Evolutionary conservation across 1,140 invertebrate species (phyloP), one percentile per base, ranked within the genome.

Genomic region (Brachionus angularis): DNA sequence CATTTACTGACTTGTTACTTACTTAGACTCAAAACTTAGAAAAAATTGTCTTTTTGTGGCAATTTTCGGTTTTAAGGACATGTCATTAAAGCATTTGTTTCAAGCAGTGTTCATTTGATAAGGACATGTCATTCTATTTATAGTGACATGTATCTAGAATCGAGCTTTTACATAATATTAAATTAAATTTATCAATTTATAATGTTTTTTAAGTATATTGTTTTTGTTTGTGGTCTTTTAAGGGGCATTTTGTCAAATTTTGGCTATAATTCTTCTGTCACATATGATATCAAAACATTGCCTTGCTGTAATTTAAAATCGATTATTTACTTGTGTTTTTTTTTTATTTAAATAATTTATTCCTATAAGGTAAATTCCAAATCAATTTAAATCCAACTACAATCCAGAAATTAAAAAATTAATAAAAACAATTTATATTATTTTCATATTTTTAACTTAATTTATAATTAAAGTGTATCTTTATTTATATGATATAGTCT

Each of bases 211-310:
- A 47, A 67, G 62, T 67, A 47, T 36, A 3, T 47, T 5, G 31
- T 12, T 8, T 67, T 67, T 12, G 29, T 50, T 50, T 46, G 42
- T 34, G 62, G 62, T 8, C 23, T 67, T 23, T 18, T 67, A 2
- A 67, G 44, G 47, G 62, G 62, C 2, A 42, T 36, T 12, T 10
- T 67, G 10, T 16, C 31, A 27, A 67, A 67, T 47, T 47, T 67
- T n/a, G 62, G 62, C 5, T 67, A 67, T 31, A 5, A 39, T 21
- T 34, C 34, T 14, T 33, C 25, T 8, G 31, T 67, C 0, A 67
- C 42, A 27, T 27, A 23, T 18, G 62, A 67, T 23, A 47, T 14
- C 16, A 67, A 67, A 29, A 27, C 42, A 21, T 7, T 46, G 3
- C 62, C 62, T 47, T 47, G 42, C n/a, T 46, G 62, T 27, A 16